Base-by-base conservation (phyloP, 2,888 invertebrate genomes). In the Caenorhabditis japonica region DNA sequence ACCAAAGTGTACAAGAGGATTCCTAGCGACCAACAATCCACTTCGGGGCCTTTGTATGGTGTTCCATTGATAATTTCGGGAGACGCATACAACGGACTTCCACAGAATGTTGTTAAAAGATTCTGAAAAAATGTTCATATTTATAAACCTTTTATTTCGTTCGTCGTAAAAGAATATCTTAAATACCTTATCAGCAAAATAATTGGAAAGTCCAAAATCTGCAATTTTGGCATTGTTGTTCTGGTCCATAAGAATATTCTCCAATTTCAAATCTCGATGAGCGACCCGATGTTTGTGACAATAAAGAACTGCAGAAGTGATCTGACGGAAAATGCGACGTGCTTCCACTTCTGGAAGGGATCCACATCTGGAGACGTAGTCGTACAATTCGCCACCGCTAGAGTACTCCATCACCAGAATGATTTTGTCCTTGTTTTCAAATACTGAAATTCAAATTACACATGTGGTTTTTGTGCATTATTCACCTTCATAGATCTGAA, bases 351-450 rank as follows among this genome's bases (percentile, higher is more conserved):
- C 96, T 79, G 92, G 91, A 82, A 97, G 91, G 81, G 75, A 75
- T 17, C 78, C 80, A 53, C 72, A 70, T 56, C 82, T 93, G 91
- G 94, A 94, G 25, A 97, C 91, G 90, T 94, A 97, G 90, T 97
- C 97, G 89, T 97, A 99, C 30, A 99, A 91, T 90, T 99, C 99
- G 70, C 99, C 97, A 69, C 97, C 97, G 72, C 94, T 94, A 79
- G 97, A 97, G 89, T 96, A 97, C 90, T 99, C 97, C 97, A 99
- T 97, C 33, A 99, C 97, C 80, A 99, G 91, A 83, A 99, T 96
- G 92, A 99, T 97, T 91, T 97, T 96, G 90, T 99, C 97, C 87
- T 94, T 93, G 90, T 97, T 99, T 91, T 99, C 99, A 91, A 99
- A 99, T 84, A 99, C 97, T 95, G 90, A 78, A 91, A 91, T 15